These are phyloP conservation scores for Anoura caudifer DNA, from an alignment of 2,113 vertebrate genomes.

Conservation along the genomic window DNA sequence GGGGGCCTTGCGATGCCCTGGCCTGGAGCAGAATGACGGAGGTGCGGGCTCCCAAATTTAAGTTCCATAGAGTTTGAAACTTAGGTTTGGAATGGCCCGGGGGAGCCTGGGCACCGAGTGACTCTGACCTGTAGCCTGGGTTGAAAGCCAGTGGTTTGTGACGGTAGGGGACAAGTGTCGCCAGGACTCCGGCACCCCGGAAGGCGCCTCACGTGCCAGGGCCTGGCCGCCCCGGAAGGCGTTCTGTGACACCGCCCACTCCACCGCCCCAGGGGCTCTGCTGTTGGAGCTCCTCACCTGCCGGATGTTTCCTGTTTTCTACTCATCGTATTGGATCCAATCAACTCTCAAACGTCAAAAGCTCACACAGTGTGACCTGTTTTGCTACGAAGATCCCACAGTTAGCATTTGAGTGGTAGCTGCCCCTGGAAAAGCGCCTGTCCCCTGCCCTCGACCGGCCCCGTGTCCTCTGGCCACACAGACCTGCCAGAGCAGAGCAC, in stretches of 20 bases:
- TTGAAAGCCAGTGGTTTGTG: background rate
- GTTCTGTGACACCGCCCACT: fast-evolving
- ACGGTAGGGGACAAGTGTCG: fast-evolving
- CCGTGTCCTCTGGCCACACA: background rate
- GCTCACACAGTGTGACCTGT: background rate
- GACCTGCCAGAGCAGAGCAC: background rate
- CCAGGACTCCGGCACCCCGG: background rate
- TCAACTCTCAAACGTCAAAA: background rate
- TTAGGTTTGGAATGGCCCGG: background rate
- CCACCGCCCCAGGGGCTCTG: fast-evolving
- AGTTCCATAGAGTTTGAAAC: background rate
- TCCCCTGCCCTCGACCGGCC: fast-evolving
- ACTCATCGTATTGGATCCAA: background rate
- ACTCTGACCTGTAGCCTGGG: fast-evolving
- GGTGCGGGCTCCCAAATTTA: background rate
- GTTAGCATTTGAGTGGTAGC: background rate
- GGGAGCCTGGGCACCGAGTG: background rate
- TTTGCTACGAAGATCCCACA: background rate
- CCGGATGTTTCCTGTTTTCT: background rate
- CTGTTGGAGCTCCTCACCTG: fast-evolving
- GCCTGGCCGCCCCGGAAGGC: background rate
- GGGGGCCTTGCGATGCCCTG: fast-evolving
- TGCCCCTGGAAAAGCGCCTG: fast-evolving
- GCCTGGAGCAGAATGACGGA: background rate
- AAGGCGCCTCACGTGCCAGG: fast-evolving